A percentile compares a stretch with the other conserved stretches of the same genome.
phyloP scores from a whole-genome alignment of 1,140 invertebrate species.

The Euura lappo region DNA sequence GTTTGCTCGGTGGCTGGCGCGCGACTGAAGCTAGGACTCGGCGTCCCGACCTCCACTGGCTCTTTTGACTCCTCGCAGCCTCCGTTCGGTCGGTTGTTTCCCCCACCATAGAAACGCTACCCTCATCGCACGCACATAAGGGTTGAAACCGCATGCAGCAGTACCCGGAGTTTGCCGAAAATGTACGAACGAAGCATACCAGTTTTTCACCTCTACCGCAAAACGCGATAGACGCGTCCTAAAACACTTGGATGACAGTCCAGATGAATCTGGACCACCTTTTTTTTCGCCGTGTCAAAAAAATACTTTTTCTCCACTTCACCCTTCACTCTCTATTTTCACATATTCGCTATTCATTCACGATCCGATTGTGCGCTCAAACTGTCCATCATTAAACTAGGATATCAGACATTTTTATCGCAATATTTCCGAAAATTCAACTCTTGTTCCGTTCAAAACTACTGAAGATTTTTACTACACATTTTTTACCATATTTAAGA shows the following conservation, averaged over 20 bases:
- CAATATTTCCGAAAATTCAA: too few relatives aligned
- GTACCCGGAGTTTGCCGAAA: background rate
- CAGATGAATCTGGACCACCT: background rate
- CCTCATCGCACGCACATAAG: slow-evolving; percentile 6
- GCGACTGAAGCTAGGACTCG: slow-evolving; percentile 1
- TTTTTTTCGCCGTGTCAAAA: background rate
- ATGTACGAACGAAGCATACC: background rate
- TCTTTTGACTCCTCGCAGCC: slow-evolving; percentile 3
- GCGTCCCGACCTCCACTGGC: slow-evolving; percentile 3
- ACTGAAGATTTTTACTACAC: too few relatives aligned
- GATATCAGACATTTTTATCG: too few relatives aligned
- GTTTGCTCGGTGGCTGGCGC: background rate
- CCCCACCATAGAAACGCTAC: slow-evolving; percentile 6
- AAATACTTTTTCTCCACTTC: too few relatives aligned
- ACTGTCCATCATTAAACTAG: too few relatives aligned
- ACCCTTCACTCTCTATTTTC: too few relatives aligned
- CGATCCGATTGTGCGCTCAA: too few relatives aligned
- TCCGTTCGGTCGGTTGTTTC: slow-evolving; percentile 4
- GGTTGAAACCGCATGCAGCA: slow-evolving; percentile 6
- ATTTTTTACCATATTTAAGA: too few relatives aligned
- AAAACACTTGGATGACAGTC: slow-evolving; percentile 5
- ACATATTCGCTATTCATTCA: too few relatives aligned
- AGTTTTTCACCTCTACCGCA: background rate
- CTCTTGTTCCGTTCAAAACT: too few relatives aligned
- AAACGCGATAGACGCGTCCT: background rate